phyloP scores from a whole-genome alignment of 2,888 invertebrate genomes.

The Hofmannophila pseudospretella region DNA sequence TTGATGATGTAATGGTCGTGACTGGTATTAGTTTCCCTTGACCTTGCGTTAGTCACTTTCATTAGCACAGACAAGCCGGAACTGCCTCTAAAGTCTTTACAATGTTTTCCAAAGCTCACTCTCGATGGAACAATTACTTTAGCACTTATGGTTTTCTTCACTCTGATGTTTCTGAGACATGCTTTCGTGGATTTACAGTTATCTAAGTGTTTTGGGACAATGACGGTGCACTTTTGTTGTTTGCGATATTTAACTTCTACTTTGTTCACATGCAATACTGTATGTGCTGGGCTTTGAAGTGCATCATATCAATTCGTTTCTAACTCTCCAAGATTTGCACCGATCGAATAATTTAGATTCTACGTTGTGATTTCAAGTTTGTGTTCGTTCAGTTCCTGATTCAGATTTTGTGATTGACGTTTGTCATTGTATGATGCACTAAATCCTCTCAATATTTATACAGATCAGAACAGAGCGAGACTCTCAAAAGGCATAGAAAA shows the following conservation, averaged over 20 bases:
- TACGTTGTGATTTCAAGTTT: conserved; percentile 1
- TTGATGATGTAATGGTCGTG: conserved; percentile 57
- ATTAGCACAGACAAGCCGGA: conserved; percentile 70
- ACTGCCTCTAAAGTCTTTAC: conserved; percentile 69
- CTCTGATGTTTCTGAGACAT: conserved; percentile 73
- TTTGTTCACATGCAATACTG: conserved; percentile 65
- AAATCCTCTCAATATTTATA: conserved; percentile 54
- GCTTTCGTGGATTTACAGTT: conserved; percentile 70
- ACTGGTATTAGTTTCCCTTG: conserved; percentile 46
- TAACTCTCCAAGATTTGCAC: conserved; percentile 35
- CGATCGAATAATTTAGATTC: conserved; percentile 18
- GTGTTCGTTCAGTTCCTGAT: conserved; percentile 21
- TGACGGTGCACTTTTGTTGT: conserved; percentile 67
- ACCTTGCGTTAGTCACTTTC: conserved; percentile 63
- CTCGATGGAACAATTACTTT: conserved; percentile 45
- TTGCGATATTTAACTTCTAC: conserved; percentile 68
- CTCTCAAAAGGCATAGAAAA: conserved; percentile 65
- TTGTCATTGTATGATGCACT: conserved; percentile 70
- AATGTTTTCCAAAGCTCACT: conserved; percentile 57
- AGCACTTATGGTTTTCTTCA: conserved; percentile 52
- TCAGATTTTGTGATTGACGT: conserved; percentile 23
- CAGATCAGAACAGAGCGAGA: conserved; percentile 63
- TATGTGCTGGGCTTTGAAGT: conserved; percentile 68
- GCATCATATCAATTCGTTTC: conserved; percentile 67
- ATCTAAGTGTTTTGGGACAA: conserved; percentile 63